Base-by-base conservation (phyloP, 1,140 invertebrate species). In the Caerostris darwini region DNA sequence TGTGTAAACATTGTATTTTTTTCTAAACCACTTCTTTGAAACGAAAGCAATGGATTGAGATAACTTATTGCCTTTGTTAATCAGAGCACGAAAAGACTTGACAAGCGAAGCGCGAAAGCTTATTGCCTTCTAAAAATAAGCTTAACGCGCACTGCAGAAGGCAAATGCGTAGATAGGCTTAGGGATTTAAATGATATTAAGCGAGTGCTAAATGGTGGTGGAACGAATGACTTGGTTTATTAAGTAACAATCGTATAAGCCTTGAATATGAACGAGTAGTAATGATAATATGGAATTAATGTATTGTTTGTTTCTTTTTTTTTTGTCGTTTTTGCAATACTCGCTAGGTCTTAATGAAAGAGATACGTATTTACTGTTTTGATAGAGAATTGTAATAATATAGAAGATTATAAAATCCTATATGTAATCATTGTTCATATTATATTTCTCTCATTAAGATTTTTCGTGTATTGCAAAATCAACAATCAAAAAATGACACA, bases 111-210 rank as follows among this genome's bases (percentile, higher is more conserved):
- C 58, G 59, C 14, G 61, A 88, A 53, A 34, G 86, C 58, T 67
- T 88, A 53, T 7, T 88, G 58, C 14, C 59, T 34, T 88, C 86
- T 88, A 88, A 88, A 88, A 88, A 53, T 88, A 88, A 6, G 64
- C 34, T 88, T 64, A 64, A 50, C 86, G 64, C 50, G n/a, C 56
- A 58, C 12, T 14, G n/a, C 56, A 83, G 34, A 58, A 83, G 82
- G 53, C 54, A 77, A 77, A 77, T 12, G 69, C 69, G 69, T 50
- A 71, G 69, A 71, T 71, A 17, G 82, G 57, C 57, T 83, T 83
- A 83, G n/a, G 53, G 54, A 83, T 19, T 83, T 58, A 57, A 58
- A 57, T 3, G 17, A 57, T n/a, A 53, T 57, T 56, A 57, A 57
- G 82, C 54, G 53, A 6, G 53, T 83, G 82, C 53, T 57, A 83